Evolutionary conservation across 2,888 invertebrate species (phyloP), one percentile per base, ranked within the genome.

Genomic region (Allygus modestus): DNA sequence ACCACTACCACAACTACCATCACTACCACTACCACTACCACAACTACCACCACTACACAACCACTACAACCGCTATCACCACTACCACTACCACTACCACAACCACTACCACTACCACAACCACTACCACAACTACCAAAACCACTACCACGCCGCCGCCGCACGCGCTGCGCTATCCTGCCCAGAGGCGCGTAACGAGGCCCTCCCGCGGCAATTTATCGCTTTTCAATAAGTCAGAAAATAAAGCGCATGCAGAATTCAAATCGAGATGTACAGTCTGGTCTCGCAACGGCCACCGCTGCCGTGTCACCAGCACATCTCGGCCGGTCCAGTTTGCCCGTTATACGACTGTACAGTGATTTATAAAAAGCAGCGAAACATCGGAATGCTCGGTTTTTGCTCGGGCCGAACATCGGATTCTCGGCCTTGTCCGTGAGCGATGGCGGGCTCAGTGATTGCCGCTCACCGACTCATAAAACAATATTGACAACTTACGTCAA

Each of bases 381-480:
- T 79, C 79, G 79, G 79, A 79, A 79, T 79, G 79, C 79, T 79
- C 79, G 79, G 79, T 79, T 79, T 79, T 79, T 79, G 79, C 79
- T 31, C 37, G 51, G 77, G 58, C 79, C 79, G 37, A 79, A 79
- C 79, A 79, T 79, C 58, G 79, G 79, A 79, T 79, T 79, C 58
- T 17, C 58, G 79, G 17, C 79, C 37, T 79, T 54, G 54, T 58
- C 12, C 33, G 79, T 28, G 46, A 37, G 73, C 71, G 41, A 41
- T 20, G 41, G 28, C 23, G 23, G 73, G 23, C 43, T n/a, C 31
- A 0, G 37, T 79, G 79, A 79, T 79, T 79, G 79, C 37, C 5
- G 79, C 23, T 1, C n/a, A 31, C 17, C 2, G 20, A 46, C 33
- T 58, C 79, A 79, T 79, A 79, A 77, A 77, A 77, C 75, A 77